A percentile compares a stretch with the other conserved stretches of the same genome.
phyloP scores from a whole-genome alignment of 2,113 vertebrate species.

The Laterallus jamaicensis region DNA sequence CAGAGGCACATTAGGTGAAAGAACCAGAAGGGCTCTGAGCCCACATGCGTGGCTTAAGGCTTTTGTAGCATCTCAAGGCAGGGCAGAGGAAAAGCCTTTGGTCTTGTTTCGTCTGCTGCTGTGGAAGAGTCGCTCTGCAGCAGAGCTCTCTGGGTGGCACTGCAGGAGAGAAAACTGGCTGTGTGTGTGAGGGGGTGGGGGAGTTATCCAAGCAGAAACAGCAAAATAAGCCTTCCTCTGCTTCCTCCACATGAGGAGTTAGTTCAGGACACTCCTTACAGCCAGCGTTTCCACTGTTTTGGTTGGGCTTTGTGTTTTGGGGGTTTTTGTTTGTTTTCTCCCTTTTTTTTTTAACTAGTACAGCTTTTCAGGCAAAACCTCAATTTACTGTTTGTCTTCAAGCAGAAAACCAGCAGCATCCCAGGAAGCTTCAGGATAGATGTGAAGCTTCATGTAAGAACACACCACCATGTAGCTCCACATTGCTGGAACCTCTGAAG shows the following conservation, averaged over 20 bases:
- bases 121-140: neutral
- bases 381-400: neutral
- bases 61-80: neutral
- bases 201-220: neutral
- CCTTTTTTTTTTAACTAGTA: neutral
- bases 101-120: neutral
- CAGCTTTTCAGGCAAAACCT: neutral
- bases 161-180: neutral
- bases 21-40: neutral
- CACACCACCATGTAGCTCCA: fast-evolving
- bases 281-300: neutral
- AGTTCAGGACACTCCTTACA: neutral
- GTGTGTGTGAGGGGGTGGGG: neutral
- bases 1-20: neutral
- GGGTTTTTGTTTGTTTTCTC: fast-evolving
- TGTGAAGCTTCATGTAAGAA: neutral
- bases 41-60: fast-evolving
- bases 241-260: neutral
- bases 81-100: neutral
- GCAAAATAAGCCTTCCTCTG: neutral
- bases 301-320: too few species aligned
- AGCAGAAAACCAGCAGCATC: neutral
- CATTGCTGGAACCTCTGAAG: fast-evolving
- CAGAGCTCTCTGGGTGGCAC: neutral
- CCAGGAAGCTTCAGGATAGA: neutral